These are phyloP conservation scores for Oreotragus oreotragus DNA, from an alignment of 2,113 vertebrate genomes.

Conservation along the genomic window DNA sequence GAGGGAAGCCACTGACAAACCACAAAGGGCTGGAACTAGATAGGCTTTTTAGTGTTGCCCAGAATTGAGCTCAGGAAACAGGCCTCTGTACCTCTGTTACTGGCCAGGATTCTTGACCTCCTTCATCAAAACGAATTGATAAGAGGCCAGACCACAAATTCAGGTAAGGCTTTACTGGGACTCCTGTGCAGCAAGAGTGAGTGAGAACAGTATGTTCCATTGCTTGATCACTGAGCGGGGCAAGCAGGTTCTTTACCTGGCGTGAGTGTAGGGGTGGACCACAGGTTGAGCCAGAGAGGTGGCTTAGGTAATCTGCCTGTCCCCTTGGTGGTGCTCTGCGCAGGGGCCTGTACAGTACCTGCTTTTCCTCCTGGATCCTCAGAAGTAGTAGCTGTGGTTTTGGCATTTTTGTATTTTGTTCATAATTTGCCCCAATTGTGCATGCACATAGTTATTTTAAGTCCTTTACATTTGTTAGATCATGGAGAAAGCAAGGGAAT, in stretches of 20 bases:
- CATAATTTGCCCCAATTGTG: background rate
- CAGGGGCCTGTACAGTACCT: background rate
- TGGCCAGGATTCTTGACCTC: background rate
- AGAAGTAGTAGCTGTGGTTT: background rate
- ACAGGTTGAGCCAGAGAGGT: background rate
- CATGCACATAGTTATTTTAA: background rate
- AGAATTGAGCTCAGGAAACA: background rate
- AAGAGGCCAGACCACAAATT: background rate
- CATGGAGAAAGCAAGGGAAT: background rate
- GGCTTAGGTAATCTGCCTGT: background rate
- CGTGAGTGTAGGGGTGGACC: background rate
- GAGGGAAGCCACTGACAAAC: background rate
- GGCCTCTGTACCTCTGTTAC: background rate
- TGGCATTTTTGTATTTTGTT: background rate
- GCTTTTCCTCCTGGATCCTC: background rate
- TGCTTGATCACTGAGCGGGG: background rate
- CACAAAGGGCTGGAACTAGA: background rate
- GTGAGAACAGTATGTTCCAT: background rate
- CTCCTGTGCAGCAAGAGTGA: background rate
- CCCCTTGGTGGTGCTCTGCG: background rate
- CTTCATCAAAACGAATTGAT: background rate
- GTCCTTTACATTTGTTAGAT: background rate
- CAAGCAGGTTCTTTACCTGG: background rate
- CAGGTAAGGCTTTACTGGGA: background rate
- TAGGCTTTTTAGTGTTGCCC: background rate